Evolutionary conservation across 1,140 invertebrate genomes (phyloP), one percentile per base, ranked within the genome.

Genomic region (Capitella teleta): DNA sequence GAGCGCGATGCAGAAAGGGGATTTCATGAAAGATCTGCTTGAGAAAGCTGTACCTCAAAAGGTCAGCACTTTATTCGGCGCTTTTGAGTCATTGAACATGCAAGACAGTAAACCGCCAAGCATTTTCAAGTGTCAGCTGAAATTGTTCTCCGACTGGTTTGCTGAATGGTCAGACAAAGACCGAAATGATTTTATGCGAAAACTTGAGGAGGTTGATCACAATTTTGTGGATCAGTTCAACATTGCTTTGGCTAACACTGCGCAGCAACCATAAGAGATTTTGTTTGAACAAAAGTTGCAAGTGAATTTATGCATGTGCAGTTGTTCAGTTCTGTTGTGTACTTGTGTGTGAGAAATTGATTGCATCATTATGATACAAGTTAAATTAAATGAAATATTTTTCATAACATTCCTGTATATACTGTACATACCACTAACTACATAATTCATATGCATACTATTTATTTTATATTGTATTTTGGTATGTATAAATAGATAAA

Each of bases 101-200:
- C 68, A 74, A 28, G 66, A 72, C 37, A 82, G 82, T 59, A 82
- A 82, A 60, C 87, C 86, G 28, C 84, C 87, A 57, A 87, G 80
- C 59, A 76, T 92, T 49, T 92, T 89, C 65, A 83, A 90, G 65
- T 91, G 87, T 64, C 79, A 87, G 45, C 81, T 91, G 61, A 90
- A 91, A 72, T 67, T 91, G 10, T 90, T 91, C 62, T 78, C 79
- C 61, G 83, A 89, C 70, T 92, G 88, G 88, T 84, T 81, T 61
- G 76, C 79, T 47, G 81, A 79, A 57, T 92, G 88, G 88, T 78
- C 78, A 36, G 76, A 80, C 38, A 79, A 82, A 51, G 83, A 89
- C 51, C 82, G 80, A 21, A 66, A 63, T 50, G 48, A 54, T 26
- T 61, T 68, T 40, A 50, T 68, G 49, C 44, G 57, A 6, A 59